Conservation (phyloP, 2,797 vertebrate species). For the Capromys pilorides region DNA sequence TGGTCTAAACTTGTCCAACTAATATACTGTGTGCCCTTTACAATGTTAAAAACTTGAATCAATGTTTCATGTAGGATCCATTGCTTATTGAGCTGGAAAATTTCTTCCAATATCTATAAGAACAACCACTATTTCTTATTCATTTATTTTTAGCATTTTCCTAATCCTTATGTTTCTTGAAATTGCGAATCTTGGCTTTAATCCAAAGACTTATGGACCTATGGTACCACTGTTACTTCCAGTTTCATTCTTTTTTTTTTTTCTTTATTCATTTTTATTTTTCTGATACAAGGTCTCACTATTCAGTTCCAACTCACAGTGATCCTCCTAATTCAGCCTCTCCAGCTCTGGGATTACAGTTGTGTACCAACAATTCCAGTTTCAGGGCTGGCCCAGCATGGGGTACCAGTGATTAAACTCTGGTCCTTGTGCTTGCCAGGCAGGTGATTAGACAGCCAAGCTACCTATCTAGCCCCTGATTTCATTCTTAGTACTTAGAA, state of each 20-base stretch:
- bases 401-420: too few species aligned
- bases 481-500: slow-evolving; percentile 40
- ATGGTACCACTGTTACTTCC: not conserved
- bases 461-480: not conserved
- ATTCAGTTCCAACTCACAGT: too few species aligned
- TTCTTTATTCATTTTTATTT: too few species aligned
- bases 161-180: not conserved
- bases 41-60: not conserved
- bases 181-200: not conserved
- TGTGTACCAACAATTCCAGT: too few species aligned
- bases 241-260: not conserved
- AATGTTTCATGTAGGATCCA: not conserved
- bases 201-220: not conserved
- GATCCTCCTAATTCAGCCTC: too few species aligned
- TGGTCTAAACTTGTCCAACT: not conserved
- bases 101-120: not conserved
- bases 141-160: not conserved
- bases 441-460: too few species aligned
- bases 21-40: not conserved
- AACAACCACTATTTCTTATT: not conserved
- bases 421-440: too few species aligned
- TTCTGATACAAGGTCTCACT: too few species aligned
- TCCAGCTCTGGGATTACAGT: too few species aligned
- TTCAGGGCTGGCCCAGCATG: too few species aligned
- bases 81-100: not conserved